A percentile compares a stretch with the other conserved stretches of the same genome.
These are phyloP conservation scores for Hirundo rustica DNA, from an alignment of 2,797 vertebrate genomes.

Conservation along the genomic window DNA sequence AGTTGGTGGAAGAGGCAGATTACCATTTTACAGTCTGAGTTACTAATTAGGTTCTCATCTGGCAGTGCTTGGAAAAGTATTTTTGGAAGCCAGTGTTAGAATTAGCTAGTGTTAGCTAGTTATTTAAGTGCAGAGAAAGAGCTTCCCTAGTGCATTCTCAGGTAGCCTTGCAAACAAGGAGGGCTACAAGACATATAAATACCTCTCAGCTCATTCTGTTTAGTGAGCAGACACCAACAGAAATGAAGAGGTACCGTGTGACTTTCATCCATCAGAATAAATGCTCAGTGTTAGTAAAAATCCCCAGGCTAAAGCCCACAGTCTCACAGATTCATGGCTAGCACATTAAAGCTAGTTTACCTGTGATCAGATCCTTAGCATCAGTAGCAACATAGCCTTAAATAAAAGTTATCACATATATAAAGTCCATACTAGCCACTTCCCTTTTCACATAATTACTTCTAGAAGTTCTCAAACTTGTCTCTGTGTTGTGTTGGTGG, in stretches of 20 bases:
- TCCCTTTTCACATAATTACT: neutral
- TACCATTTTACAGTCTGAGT: neutral
- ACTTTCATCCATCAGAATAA: neutral
- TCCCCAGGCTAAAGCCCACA: neutral
- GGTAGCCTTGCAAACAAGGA: neutral
- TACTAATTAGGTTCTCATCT: neutral
- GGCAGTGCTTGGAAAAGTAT: neutral
- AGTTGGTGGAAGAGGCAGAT: neutral
- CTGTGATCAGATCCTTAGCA: neutral
- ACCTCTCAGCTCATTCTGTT: neutral
- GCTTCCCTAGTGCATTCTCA: neutral
- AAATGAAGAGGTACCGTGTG: neutral
- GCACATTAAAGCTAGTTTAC: neutral
- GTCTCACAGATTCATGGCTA: neutral
- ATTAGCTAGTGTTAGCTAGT: neutral
- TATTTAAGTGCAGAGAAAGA: neutral
- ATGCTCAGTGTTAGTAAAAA: neutral
- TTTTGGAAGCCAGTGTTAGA: neutral
- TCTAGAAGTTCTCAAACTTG: neutral
- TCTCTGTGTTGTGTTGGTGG: neutral
- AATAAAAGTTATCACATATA: neutral
- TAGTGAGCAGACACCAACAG: neutral
- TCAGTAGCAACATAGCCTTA: neutral
- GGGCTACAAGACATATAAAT: neutral
- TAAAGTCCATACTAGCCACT: neutral